Conservation (phyloP, 2,888 invertebrate genomes). For the Sinopyrophorus schimmeli region DNA sequence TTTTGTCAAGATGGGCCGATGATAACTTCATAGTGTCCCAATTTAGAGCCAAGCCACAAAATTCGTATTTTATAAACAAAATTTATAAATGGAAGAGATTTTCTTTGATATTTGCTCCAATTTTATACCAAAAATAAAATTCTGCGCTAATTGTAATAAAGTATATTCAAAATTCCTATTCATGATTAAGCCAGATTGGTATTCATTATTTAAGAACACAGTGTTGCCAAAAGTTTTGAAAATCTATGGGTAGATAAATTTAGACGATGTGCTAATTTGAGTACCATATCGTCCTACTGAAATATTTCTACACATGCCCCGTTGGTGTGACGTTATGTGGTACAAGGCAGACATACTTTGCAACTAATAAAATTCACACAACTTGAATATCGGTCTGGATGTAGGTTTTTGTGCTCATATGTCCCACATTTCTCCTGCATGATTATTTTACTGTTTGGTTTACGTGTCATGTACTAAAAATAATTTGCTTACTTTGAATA, state of each 20-base stretch:
- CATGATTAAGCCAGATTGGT: constrained; percentile 34
- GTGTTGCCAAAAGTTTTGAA: constrained; percentile 34
- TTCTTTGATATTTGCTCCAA: no score
- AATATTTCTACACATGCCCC: constrained; percentile 37
- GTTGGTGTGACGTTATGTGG: constrained; percentile 35
- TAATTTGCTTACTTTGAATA: constrained; percentile 14
- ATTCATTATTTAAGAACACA: constrained; percentile 36
- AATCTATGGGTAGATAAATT: constrained; percentile 36
- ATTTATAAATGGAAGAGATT: no score
- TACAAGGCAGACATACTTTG: constrained; percentile 28
- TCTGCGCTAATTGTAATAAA: background rate
- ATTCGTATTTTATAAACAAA: no score
- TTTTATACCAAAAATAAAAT: constrained; percentile 5
- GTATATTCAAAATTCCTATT: background rate
- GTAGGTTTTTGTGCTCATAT: constrained; percentile 15
- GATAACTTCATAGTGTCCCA: no score
- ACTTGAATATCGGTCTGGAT: constrained; percentile 10
- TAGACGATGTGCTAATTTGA: constrained; percentile 38
- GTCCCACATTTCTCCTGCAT: constrained; percentile 7
- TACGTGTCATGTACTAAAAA: constrained; percentile 12
- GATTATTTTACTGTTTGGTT: constrained; percentile 15
- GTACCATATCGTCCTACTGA: constrained; percentile 35
- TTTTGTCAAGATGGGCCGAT: no score
- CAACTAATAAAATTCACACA: constrained; percentile 21
- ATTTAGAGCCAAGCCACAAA: no score